phyloP scores from a whole-genome alignment of 2,888 invertebrate genomes.

The Ferdinandea cuprea region DNA sequence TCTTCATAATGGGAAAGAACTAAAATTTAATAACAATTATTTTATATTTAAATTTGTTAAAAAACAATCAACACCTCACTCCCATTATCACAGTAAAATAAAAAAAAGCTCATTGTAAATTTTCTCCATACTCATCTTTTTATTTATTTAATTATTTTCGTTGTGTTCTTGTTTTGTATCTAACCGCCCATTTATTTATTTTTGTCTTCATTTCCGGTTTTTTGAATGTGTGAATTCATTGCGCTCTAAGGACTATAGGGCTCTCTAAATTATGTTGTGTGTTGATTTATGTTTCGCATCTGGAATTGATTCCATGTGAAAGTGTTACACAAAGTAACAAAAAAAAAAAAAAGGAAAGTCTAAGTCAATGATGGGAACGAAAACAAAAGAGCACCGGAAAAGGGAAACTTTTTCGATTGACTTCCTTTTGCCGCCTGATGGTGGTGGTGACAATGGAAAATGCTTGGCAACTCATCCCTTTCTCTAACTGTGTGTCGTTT shows the following conservation, averaged over 20 bases:
- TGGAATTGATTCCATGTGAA: slow-evolving; percentile 51
- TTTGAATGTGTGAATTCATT: slow-evolving; percentile 57
- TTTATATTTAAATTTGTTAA: not conserved
- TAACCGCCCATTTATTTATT: slow-evolving; percentile 25
- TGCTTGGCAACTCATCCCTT: slow-evolving; percentile 35
- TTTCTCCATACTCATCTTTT: not conserved
- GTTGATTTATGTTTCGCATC: slow-evolving; percentile 61
- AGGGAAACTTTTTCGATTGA: slow-evolving; percentile 60
- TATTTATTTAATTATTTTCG: not conserved
- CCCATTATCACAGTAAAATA: not conserved
- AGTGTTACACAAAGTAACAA: not conserved
- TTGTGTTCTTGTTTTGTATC: not conserved
- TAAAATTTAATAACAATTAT: not conserved
- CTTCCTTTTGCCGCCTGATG: slow-evolving; percentile 47
- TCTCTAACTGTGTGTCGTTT: slow-evolving; percentile 28
- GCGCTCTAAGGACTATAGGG: slow-evolving; percentile 32
- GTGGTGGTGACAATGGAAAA: slow-evolving; percentile 28
- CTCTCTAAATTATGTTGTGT: slow-evolving; percentile 42
- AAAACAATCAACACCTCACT: not conserved
- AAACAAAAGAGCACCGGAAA: slow-evolving; percentile 32
- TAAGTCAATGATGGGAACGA: slow-evolving; percentile 41
- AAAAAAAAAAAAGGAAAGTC: slow-evolving; percentile 32
- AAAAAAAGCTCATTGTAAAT: not conserved
- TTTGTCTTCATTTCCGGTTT: slow-evolving; percentile 63
- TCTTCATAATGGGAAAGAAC: too few species aligned